These are phyloP conservation scores for Dascillus cervinus DNA, from an alignment of 2,888 invertebrate species.

Conservation along the genomic window DNA sequence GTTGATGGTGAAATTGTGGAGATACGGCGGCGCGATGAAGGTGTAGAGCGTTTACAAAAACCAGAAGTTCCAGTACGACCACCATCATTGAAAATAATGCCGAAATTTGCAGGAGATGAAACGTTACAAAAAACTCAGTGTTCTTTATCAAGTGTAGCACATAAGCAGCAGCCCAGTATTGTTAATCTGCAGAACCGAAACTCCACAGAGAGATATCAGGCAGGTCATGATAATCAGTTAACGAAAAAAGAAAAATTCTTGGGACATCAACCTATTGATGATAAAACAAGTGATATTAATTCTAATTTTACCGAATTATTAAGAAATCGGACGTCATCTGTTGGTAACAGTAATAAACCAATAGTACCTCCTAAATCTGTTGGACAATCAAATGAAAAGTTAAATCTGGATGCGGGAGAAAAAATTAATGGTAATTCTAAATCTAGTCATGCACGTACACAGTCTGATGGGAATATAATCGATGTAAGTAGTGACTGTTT, in stretches of 20 bases:
- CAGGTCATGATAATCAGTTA: constrained; percentile 39
- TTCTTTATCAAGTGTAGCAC: constrained; percentile 56
- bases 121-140: constrained; percentile 57
- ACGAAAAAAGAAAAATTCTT: constrained; percentile 40
- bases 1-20: constrained; percentile 42
- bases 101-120: constrained; percentile 45
- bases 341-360: constrained; percentile 26
- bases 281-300: constrained; percentile 26
- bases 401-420: constrained; percentile 20
- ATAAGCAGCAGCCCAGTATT: constrained; percentile 64
- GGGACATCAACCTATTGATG: constrained; percentile 26
- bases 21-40: constrained; percentile 42
- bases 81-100: constrained; percentile 48
- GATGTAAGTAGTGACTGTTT: constrained; percentile 29
- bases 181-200: constrained; percentile 30
- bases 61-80: constrained; percentile 79
- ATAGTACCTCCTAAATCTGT: constrained; percentile 33
- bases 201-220: constrained; percentile 25
- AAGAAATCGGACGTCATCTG: constrained; percentile 20
- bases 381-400: constrained; percentile 26
- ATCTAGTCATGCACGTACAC: constrained; percentile 38
- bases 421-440: constrained; percentile 29
- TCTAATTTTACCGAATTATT: constrained; percentile 22
- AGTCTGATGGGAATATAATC: constrained; percentile 41
- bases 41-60: constrained; percentile 49